Conservation (phyloP, 2,888 invertebrate genomes). For the Laspeyria flexula region DNA sequence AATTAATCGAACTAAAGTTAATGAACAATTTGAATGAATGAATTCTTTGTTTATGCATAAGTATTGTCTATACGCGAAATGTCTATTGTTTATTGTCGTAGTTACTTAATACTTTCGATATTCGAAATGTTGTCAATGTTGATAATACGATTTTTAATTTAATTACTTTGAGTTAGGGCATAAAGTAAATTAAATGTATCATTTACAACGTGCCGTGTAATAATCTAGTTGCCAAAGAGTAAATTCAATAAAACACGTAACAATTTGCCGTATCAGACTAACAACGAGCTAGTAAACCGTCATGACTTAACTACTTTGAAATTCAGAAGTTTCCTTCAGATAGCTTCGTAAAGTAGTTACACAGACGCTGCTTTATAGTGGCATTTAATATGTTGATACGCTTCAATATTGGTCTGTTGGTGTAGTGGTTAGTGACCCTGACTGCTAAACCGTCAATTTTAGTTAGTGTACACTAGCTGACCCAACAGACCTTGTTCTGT, state of each 20-base stretch:
- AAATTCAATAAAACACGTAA: constrained; percentile 1
- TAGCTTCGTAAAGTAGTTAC: background rate
- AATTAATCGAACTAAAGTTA: background rate
- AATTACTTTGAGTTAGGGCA: no score
- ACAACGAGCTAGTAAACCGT: background rate
- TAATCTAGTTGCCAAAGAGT: background rate
- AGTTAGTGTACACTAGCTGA: no score
- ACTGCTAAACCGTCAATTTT: no score
- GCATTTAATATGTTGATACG: no score
- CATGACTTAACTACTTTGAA: constrained; percentile 1
- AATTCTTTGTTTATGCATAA: background rate
- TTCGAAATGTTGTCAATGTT: no score
- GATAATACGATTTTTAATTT: no score
- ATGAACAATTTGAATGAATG: background rate
- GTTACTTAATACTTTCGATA: no score
- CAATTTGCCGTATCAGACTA: background rate
- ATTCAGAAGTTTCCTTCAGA: background rate
- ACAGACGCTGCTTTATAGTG: background rate
- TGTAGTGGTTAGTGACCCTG: no score
- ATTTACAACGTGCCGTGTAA: background rate
- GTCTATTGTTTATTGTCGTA: no score
- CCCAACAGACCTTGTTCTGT: no score
- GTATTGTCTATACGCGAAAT: background rate
- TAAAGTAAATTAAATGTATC: no score
- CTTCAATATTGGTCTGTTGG: no score